These are phyloP conservation scores for Ecliptopera silaceata DNA, from an alignment of 2,888 invertebrate genomes.

Conservation along the genomic window DNA sequence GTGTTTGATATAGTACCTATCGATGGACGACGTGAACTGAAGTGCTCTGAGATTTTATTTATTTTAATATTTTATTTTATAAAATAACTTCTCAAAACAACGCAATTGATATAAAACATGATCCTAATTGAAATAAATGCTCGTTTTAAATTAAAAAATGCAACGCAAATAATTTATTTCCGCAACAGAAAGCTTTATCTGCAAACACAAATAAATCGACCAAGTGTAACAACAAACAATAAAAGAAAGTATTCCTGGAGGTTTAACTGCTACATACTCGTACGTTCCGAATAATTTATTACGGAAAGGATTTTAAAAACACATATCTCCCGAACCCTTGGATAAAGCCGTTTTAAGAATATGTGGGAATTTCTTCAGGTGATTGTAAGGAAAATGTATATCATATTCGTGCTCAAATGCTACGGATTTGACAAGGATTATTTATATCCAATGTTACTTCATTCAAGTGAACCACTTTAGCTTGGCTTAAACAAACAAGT, in stretches of 20 bases:
- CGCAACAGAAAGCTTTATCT: slow-evolving; percentile 21
- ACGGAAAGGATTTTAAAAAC: slow-evolving; percentile 77
- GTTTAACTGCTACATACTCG: slow-evolving; percentile 56
- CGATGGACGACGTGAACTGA: slow-evolving; percentile 42
- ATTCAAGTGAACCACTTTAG: neutral
- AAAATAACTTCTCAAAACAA: too few species aligned
- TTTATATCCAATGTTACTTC: slow-evolving; percentile 30
- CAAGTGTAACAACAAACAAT: slow-evolving; percentile 38
- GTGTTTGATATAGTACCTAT: slow-evolving; percentile 60
- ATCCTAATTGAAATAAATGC: too few species aligned
- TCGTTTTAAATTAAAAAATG: neutral
- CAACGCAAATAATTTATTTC: slow-evolving; percentile 9
- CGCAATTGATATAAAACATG: too few species aligned
- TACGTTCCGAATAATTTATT: slow-evolving; percentile 73
- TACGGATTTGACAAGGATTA: slow-evolving; percentile 26
- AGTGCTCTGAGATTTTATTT: slow-evolving; percentile 10
- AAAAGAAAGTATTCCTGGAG: slow-evolving; percentile 62
- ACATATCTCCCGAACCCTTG: slow-evolving; percentile 66
- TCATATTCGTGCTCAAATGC: slow-evolving; percentile 39
- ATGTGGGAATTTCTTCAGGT: slow-evolving; percentile 74
- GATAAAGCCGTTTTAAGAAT: slow-evolving; percentile 74
- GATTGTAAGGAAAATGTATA: slow-evolving; percentile 55
- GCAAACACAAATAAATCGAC: slow-evolving; percentile 30
- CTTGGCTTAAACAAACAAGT: neutral
- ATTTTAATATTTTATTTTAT: neutral